Percentiles rank a stretch among this genome's conserved stretches.
phyloP scores from a whole-genome alignment of 1,140 invertebrate genomes.

The Lepidotrigona ventralis region DNA sequence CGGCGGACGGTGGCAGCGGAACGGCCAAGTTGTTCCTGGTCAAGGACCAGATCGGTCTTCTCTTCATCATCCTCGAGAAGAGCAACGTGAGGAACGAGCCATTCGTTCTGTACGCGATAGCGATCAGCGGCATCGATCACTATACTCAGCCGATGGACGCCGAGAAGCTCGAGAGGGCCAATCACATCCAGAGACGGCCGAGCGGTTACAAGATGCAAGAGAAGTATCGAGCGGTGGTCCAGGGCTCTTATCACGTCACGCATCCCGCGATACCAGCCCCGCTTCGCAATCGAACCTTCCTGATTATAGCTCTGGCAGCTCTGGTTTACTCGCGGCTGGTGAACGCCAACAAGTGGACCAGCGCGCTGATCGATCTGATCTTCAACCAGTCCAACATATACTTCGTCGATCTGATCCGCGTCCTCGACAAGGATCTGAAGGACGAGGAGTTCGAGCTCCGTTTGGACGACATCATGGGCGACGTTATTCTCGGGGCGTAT shows the following conservation, averaged over 20 bases:
- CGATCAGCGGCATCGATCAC: conserved; percentile 51
- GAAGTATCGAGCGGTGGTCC: conserved; percentile 68
- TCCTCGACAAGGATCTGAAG: conserved; percentile 68
- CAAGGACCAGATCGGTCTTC: conserved; percentile 62
- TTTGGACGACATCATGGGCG: conserved; percentile 70
- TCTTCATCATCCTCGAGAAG: conserved; percentile 73
- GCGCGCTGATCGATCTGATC: conserved; percentile 72
- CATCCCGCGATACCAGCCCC: conserved; percentile 62
- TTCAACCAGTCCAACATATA: conserved; percentile 76
- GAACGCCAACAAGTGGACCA: conserved; percentile 72
- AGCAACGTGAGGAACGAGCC: conserved; percentile 70
- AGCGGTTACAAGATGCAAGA: conserved; percentile 68
- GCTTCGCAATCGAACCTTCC: conserved; percentile 64
- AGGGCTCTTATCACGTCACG: conserved; percentile 71
- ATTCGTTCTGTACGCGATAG: conserved; percentile 69
- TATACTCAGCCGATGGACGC: conserved; percentile 12
- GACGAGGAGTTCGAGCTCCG: conserved; percentile 66
- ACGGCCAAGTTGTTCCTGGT: conserved; percentile 72
- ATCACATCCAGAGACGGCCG: conserved; percentile 53
- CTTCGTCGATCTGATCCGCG: conserved; percentile 70
- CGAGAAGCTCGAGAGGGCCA: conserved; percentile 29
- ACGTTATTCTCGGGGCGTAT: conserved; percentile 75
- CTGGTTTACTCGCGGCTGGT: conserved; percentile 74
- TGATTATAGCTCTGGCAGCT: conserved; percentile 70
- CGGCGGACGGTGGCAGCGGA: conserved; percentile 26